Percentiles rank a stretch among this genome's conserved stretches.
These are phyloP conservation scores for Vulpes ferrilata DNA, from an alignment of 2,113 vertebrate genomes.

Conservation along the genomic window DNA sequence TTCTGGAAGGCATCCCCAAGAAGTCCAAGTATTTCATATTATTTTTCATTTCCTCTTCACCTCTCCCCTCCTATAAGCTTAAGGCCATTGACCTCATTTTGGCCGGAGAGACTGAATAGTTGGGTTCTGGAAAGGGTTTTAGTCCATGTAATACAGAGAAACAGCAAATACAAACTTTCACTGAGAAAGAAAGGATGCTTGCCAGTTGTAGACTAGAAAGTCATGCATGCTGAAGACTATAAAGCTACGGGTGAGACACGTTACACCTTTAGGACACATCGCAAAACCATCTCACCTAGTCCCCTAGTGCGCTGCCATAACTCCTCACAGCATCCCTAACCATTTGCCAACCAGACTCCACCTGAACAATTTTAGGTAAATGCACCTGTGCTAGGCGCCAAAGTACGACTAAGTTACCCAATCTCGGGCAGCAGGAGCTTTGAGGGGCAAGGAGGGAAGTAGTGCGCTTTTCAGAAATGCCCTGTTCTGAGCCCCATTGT, in stretches of 20 bases:
- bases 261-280: not conserved
- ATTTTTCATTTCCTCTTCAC: not conserved
- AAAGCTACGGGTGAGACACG: not conserved
- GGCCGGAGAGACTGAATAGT: not conserved
- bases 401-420: not conserved
- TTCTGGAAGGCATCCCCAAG: not conserved
- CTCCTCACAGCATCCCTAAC: not conserved
- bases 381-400: not conserved
- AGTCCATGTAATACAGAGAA: not conserved
- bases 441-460: not conserved
- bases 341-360: not conserved
- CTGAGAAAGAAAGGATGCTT: not conserved
- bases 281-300: not conserved
- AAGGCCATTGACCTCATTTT: not conserved
- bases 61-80: accelerated
- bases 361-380: not conserved
- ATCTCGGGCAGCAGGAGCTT: not conserved
- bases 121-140: not conserved
- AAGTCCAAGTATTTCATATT: not conserved
- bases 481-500: not conserved
- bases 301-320: not conserved
- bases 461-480: not conserved
- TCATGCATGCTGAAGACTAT: not conserved
- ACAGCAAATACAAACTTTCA: not conserved
- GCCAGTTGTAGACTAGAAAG: not conserved